Conservation (phyloP, 2,888 invertebrate genomes). For the Cantharis flavilabris region DNA sequence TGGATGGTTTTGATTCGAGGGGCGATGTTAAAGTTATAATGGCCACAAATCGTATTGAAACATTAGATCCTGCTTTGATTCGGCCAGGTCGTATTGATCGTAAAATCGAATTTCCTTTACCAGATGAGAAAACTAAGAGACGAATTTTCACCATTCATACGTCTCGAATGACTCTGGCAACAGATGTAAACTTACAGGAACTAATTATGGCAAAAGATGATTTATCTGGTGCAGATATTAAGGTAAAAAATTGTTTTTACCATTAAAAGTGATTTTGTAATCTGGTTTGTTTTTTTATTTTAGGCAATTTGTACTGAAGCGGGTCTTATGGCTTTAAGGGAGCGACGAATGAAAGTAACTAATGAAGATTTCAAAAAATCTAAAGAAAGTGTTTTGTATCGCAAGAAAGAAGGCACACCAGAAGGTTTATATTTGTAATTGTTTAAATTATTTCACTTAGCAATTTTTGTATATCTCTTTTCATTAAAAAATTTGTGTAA, state of each 20-base stretch:
- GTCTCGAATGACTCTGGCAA: slow-evolving; percentile 96
- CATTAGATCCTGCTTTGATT: slow-evolving; percentile 96
- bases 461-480: slow-evolving; percentile 5
- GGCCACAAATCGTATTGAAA: slow-evolving; percentile 98
- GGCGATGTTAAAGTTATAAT: slow-evolving; percentile 97
- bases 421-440: slow-evolving; percentile 95
- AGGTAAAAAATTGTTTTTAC: slow-evolving; percentile 59
- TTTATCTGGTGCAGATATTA: slow-evolving; percentile 95
- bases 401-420: slow-evolving; percentile 99
- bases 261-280: background rate
- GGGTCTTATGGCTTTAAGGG: slow-evolving; percentile 95
- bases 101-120: slow-evolving; percentile 98
- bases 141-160: slow-evolving; percentile 98
- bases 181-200: slow-evolving; percentile 94
- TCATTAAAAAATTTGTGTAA: background rate
- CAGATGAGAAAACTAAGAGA: slow-evolving; percentile 97
- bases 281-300: slow-evolving; percentile 39
- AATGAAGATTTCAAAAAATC: slow-evolving; percentile 99
- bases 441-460: slow-evolving; percentile 9
- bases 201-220: slow-evolving; percentile 99
- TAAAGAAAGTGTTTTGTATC: slow-evolving; percentile 97
- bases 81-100: slow-evolving; percentile 98
- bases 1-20: slow-evolving; percentile 96
- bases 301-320: slow-evolving; percentile 99
- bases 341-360: slow-evolving; percentile 98